These are phyloP conservation scores for Amphimedon queenslandica DNA, from an alignment of 37 sponge, comb jelly and placozoan species.

Conservation along the genomic window DNA sequence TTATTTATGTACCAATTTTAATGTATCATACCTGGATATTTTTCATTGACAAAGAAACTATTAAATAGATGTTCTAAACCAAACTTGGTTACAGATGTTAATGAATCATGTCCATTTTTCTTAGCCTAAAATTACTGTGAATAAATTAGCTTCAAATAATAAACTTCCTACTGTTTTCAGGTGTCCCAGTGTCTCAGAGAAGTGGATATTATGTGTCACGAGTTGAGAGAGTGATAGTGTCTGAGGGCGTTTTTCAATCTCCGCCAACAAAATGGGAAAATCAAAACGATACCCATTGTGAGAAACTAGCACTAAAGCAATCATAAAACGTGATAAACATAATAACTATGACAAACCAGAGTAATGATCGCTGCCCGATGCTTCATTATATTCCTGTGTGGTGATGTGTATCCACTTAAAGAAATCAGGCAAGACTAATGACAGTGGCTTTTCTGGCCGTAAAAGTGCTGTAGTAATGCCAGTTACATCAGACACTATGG, in stretches of 20 bases:
- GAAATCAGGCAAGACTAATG: constrained; percentile 29
- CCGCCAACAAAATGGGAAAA: constrained; percentile 54
- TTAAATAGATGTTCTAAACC: constrained; percentile 12
- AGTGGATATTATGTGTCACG: constrained; percentile 19
- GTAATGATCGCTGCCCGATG: too few species aligned
- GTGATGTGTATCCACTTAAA: constrained; percentile 32
- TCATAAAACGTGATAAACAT: neutral
- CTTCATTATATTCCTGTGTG: too few species aligned
- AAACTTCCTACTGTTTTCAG: constrained; percentile 11
- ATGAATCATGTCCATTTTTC: constrained; percentile 8
- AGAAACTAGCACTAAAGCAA: constrained; percentile 37
- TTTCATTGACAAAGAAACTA: constrained; percentile 1
- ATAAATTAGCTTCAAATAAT: neutral
- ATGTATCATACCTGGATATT: neutral
- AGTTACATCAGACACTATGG: constrained; percentile 3
- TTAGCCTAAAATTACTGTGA: constrained; percentile 1
- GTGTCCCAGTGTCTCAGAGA: constrained; percentile 29
- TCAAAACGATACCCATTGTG: constrained; percentile 61
- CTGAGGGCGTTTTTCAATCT: constrained; percentile 23
- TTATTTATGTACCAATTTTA: too few species aligned
- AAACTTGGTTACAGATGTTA: neutral
- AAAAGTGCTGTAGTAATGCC: constrained; percentile 34
- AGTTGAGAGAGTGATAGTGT: neutral
- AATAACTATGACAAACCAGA: too few species aligned
- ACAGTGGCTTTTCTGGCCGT: neutral